phyloP scores from a whole-genome alignment of 2,797 vertebrate species.

The Babyrousa celebensis region DNA sequence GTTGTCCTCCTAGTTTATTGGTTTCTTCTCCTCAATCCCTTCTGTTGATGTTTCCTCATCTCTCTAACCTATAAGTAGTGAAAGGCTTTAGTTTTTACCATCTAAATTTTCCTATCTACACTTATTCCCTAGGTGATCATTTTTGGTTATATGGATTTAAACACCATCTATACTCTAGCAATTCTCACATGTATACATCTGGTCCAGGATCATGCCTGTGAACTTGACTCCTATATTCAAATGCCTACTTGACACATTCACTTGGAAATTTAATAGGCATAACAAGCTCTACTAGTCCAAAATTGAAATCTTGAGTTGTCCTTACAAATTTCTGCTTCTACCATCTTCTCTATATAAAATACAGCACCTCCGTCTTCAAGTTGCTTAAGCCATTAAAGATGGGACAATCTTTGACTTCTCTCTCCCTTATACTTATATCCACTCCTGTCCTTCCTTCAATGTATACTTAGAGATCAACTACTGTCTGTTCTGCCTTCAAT shows the following conservation, averaged over 20 bases:
- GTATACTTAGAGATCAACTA: neutral
- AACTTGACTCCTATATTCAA: neutral
- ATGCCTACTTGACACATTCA: neutral
- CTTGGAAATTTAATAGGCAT: neutral
- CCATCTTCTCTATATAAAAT: slow-evolving; percentile 12
- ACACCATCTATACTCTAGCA: neutral
- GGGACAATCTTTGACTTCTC: neutral
- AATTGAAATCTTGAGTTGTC: neutral
- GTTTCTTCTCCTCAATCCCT: neutral
- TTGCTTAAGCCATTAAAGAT: neutral
- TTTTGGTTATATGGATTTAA: neutral
- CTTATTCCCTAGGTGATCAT: neutral
- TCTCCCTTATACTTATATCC: neutral
- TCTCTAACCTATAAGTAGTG: neutral
- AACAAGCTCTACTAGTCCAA: neutral
- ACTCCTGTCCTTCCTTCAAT: neutral
- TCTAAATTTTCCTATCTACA: neutral
- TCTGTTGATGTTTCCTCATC: neutral
- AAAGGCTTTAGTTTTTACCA: neutral
- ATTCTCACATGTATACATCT: neutral
- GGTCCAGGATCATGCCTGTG: neutral
- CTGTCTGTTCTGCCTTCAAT: neutral
- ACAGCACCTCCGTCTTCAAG: neutral
- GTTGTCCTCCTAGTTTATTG: neutral
- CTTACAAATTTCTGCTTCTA: neutral